Conservation (phyloP, 2,113 vertebrate species). For the Anhinga rufa region DNA sequence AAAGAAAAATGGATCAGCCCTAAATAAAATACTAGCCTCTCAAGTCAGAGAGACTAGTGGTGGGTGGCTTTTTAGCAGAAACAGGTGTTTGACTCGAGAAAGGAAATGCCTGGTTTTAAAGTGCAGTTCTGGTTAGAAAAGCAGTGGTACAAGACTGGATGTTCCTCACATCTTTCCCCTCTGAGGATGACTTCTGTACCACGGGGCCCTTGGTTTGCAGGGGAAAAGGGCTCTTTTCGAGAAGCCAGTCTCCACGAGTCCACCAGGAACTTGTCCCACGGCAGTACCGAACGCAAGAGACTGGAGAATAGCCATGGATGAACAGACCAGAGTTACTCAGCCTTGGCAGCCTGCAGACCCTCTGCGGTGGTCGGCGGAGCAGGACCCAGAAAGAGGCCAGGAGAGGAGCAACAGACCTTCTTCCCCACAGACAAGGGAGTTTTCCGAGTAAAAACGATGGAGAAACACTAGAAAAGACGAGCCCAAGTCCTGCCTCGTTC, state of each 20-base stretch:
- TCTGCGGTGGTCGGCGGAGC: background rate
- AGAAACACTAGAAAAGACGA: background rate
- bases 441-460: background rate
- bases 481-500: background rate
- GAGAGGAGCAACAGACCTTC: too few species aligned
- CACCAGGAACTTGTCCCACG: background rate
- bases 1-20: constrained; percentile 54
- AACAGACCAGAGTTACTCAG: background rate
- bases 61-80: background rate
- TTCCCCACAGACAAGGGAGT: background rate
- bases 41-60: background rate
- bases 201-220: background rate
- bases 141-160: background rate
- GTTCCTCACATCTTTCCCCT: background rate
- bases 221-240: background rate
- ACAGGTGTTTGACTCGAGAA: background rate
- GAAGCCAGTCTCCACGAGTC: background rate
- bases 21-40: background rate
- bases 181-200: background rate
- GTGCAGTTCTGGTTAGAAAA: background rate
- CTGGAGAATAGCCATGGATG: background rate
- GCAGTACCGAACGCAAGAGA: background rate
- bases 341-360: background rate
- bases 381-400: background rate
- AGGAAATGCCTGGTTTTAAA: background rate